Evolutionary conservation across 2,113 vertebrate species (phyloP).

Genomic region (Trogon melanurus): DNA sequence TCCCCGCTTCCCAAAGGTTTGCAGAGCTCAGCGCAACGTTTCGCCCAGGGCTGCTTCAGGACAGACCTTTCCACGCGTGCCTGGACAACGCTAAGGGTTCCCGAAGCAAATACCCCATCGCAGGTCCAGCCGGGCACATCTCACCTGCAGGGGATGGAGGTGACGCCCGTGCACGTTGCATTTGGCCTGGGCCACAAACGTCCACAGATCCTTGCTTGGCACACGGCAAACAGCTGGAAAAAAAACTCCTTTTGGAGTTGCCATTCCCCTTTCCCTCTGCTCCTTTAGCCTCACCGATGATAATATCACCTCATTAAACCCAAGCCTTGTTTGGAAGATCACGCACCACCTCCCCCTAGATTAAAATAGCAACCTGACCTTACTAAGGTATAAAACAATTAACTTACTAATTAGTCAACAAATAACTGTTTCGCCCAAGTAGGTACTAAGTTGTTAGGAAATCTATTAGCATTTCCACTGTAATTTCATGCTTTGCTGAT

Average conservation of each 20-base stretch:
- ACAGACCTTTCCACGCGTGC: neutral
- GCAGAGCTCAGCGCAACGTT: neutral
- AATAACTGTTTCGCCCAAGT: constrained; percentile 64
- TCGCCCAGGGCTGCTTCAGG: neutral
- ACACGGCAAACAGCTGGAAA: neutral
- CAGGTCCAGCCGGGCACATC: neutral
- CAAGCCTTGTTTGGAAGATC: neutral
- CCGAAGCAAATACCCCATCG: neutral
- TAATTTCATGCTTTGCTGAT: constrained; percentile 76
- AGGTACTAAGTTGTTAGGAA: constrained; percentile 65
- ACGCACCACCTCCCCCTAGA: neutral
- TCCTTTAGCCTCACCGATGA: neutral
- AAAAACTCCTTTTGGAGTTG: neutral
- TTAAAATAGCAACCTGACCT: constrained; percentile 46
- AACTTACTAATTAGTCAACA: constrained; percentile 72
- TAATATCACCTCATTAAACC: neutral
- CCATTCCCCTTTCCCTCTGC: neutral
- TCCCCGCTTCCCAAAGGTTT: neutral
- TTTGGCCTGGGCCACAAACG: neutral
- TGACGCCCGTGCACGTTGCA: neutral
- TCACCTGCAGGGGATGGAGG: accelerated
- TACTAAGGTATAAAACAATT: constrained; percentile 69
- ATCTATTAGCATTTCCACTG: constrained; percentile 65
- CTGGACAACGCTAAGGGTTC: neutral
- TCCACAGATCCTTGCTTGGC: neutral